These are phyloP conservation scores for Nibea coibor DNA, from an alignment of 2,113 vertebrate genomes.

Conservation along the genomic window DNA sequence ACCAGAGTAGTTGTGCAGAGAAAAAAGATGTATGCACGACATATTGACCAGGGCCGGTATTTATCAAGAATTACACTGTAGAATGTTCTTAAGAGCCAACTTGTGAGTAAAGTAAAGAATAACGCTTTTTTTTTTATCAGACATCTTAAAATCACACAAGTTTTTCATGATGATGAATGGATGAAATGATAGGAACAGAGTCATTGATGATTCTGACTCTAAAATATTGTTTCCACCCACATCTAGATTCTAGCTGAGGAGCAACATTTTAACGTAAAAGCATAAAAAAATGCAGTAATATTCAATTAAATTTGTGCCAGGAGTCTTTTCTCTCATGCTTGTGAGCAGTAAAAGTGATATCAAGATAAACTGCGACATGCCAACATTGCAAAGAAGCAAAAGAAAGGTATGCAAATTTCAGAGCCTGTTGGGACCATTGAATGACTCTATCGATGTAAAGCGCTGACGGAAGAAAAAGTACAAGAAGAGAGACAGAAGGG, in stretches of 20 bases:
- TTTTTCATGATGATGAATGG: too few relatives aligned
- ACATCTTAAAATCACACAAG: neutral
- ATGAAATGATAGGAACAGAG: neutral
- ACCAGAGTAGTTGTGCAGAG: conserved; percentile 7
- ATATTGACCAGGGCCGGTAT: neutral
- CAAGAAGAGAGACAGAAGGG: neutral
- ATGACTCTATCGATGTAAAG: neutral
- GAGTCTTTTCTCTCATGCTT: neutral
- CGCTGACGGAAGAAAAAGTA: neutral
- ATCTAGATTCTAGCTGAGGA: neutral
- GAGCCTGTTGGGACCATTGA: neutral
- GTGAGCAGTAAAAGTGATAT: neutral
- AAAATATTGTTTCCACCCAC: neutral
- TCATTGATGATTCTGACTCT: too few relatives aligned
- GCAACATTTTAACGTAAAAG: neutral
- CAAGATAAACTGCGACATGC: neutral
- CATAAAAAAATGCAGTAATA: too few relatives aligned
- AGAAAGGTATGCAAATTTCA: neutral
- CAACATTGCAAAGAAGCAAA: neutral
- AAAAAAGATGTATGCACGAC: neutral
- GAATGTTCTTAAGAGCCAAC: neutral
- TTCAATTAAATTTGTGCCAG: neutral
- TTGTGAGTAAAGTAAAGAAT: neutral
- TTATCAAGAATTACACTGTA: neutral
- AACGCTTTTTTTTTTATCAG: neutral